Conservation (phyloP, 1,140 invertebrate species). For the Habropoda laboriosa region DNA sequence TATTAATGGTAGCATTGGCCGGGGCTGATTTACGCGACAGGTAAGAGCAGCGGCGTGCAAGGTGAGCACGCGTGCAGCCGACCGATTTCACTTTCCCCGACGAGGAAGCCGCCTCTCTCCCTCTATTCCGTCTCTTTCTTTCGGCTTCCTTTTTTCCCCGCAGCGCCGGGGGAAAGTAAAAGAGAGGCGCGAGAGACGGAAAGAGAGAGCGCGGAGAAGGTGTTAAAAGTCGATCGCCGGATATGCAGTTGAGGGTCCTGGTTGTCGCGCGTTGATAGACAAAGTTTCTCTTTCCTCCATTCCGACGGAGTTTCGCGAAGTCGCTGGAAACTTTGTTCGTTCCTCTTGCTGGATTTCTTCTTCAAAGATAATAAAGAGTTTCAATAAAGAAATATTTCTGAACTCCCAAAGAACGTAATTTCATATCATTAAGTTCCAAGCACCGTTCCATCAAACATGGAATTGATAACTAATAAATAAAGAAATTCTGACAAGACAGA, state of each 20-base stretch:
- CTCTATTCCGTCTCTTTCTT: conserved; percentile 44
- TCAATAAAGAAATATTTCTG: no score
- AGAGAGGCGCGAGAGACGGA: conserved; percentile 49
- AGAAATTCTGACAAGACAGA: no score
- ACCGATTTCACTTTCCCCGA: conserved; percentile 70
- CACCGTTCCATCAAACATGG: no score
- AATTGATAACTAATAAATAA: no score
- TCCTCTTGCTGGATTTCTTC: no score
- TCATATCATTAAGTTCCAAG: no score
- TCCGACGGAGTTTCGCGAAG: not conserved
- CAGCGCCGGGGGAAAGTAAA: conserved; percentile 62
- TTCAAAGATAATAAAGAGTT: not conserved
- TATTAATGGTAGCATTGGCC: conserved; percentile 49
- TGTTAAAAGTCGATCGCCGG: conserved; percentile 53
- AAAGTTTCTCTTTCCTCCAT: conserved; percentile 41
- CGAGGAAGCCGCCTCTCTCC: conserved; percentile 54
- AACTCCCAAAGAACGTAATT: no score
- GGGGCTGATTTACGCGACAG: conserved; percentile 60
- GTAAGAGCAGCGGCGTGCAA: conserved; percentile 48
- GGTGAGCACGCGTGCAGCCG: conserved; percentile 61
- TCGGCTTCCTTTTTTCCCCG: conserved; percentile 22
- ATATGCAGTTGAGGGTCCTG: no score
- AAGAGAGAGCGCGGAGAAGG: conserved; percentile 15
- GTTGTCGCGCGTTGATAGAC: no score
- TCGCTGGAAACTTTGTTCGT: not conserved